These are phyloP conservation scores for Chaunax sp. DNA, from an alignment of 2,797 vertebrate genomes.

Conservation along the genomic window DNA sequence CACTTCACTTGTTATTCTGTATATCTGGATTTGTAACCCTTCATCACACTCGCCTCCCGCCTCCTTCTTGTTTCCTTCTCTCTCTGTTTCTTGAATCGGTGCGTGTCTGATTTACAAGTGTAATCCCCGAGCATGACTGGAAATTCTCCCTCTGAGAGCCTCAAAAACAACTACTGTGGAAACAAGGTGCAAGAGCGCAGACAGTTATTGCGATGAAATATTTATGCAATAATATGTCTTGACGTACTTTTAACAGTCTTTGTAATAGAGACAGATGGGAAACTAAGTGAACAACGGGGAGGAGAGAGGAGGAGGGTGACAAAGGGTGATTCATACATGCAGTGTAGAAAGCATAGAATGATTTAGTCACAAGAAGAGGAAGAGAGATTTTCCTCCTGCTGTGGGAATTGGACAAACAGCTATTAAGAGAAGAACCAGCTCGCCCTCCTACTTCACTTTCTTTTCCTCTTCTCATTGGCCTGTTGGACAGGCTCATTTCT, in stretches of 20 bases:
- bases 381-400: slow-evolving; percentile 58
- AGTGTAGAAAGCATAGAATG: slow-evolving; percentile 61
- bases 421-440: slow-evolving; percentile 62
- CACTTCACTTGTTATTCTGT: slow-evolving; percentile 55
- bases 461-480: slow-evolving; percentile 46
- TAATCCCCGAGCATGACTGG: slow-evolving; percentile 54
- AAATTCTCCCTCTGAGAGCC: slow-evolving; percentile 37
- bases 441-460: slow-evolving; percentile 27
- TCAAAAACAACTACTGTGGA: slow-evolving; percentile 55
- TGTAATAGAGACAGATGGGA: slow-evolving; percentile 74
- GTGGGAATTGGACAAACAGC: slow-evolving; percentile 67
- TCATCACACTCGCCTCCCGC: slow-evolving; percentile 38
- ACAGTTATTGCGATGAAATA: slow-evolving; percentile 43
- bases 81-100: slow-evolving; percentile 35
- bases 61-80: slow-evolving; percentile 23
- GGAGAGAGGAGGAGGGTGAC: slow-evolving; percentile 64
- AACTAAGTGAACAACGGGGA: slow-evolving; percentile 64
- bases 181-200: slow-evolving; percentile 40
- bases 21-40: slow-evolving; percentile 47
- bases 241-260: slow-evolving; percentile 73
- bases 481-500: slow-evolving; percentile 66
- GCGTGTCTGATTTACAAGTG: slow-evolving; percentile 61
- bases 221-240: slow-evolving; percentile 66
- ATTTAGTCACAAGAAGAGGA: slow-evolving; percentile 70
- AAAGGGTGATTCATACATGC: slow-evolving; percentile 77